Evolutionary conservation across 2,113 vertebrate genomes (phyloP), one percentile per base, ranked within the genome.

Genomic region (Patagioenas fasciata): DNA sequence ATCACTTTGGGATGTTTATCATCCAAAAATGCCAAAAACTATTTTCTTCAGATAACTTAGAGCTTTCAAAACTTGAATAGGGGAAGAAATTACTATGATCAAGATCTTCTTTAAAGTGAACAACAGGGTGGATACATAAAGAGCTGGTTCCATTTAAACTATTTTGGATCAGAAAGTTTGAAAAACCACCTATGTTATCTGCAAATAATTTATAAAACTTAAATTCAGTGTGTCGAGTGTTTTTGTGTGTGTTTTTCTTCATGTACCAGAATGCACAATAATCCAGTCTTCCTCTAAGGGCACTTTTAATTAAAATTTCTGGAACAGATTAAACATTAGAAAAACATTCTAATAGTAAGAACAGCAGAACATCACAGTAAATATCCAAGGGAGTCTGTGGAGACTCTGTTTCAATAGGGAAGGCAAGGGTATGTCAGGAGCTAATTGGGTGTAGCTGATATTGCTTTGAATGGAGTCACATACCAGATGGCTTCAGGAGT

Each of bases 271-370:
- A 79, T 58, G 70, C n/a, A 62, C 6, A 73, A 15, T 60, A 78
- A 89, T 72, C 53, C 24, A 51, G 38, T 56, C 40, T 93, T 86
- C 77, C 86, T 92, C 80, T 85, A 87, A 92, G 66, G 40, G 53
- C 36, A 81, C 17, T 75, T 86, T 40, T 85, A 93, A 92, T 95
- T 93, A 92, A 95, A 84, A 75, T 91, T 92, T 91, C 88, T 92
- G 83, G 75, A 93, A 80, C 67, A 88, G 51, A 51, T 54, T 44
- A 77, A 94, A 80, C 26, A 36, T 75, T 85, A 89, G 53, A 69
- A 93, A 96, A 93, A 84, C 25, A 75, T 84, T 92, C 38, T 92
- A 81, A 79, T 78, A 60, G 57, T 93, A 91, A 91, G 75, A 96
- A 57, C 56, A 95, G 32, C 91, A 91, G 93, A 93, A 42, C 83